phyloP scores from a whole-genome alignment of 2,113 vertebrate species.

The Amphilophus citrinellus region DNA sequence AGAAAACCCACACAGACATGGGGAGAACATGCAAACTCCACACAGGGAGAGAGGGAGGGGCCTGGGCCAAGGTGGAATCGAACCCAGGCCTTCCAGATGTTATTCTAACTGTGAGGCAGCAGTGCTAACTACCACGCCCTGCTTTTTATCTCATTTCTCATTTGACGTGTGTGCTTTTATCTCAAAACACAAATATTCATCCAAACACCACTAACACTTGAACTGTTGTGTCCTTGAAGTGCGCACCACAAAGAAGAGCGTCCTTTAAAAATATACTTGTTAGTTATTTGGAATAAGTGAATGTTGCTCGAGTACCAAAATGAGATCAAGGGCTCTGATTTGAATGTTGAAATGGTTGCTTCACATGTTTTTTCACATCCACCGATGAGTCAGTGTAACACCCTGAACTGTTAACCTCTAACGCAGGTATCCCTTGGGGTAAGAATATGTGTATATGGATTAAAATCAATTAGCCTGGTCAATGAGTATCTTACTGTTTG shows the following conservation, averaged over 20 bases:
- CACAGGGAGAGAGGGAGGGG: too few species aligned
- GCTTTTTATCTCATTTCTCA: too few species aligned
- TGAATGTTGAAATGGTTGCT: not conserved
- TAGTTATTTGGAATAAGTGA: too few species aligned
- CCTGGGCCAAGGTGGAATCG: too few species aligned
- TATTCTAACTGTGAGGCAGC: too few species aligned
- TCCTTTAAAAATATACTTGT: not conserved
- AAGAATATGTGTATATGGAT: accelerated
- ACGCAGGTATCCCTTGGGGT: not conserved
- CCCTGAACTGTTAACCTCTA: not conserved
- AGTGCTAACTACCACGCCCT: too few species aligned
- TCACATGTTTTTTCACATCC: not conserved
- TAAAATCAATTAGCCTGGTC: conserved; percentile 9
- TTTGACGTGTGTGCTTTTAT: too few species aligned
- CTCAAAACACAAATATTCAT: not conserved
- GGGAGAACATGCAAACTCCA: too few species aligned
- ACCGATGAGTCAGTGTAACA: not conserved
- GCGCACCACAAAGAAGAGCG: not conserved
- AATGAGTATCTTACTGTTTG: conserved; percentile 26
- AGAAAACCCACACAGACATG: too few species aligned
- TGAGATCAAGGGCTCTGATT: not conserved
- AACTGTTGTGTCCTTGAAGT: not conserved
- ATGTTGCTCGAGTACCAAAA: too few species aligned
- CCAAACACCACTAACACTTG: not conserved
- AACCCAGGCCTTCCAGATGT: too few species aligned